Percentiles rank a stretch among this genome's conserved stretches.
Conservation (phyloP, 2,888 invertebrate genomes). For the Brachycybe producta region DNA sequence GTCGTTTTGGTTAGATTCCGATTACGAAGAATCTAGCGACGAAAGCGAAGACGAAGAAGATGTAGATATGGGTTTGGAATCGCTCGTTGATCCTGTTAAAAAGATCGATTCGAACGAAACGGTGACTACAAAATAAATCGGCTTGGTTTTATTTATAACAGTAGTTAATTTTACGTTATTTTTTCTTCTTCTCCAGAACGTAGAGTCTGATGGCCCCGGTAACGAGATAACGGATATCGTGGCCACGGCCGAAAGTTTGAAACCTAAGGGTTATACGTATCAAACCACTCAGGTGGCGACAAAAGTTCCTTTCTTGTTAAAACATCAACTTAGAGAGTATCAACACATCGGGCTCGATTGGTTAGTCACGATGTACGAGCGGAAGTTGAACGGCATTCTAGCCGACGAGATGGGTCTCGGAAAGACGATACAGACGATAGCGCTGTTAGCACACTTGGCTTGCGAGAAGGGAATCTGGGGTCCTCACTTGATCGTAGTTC, state of each 20-base stretch:
- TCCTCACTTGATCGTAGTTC: slow-evolving; percentile 95
- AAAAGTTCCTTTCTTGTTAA: slow-evolving; percentile 80
- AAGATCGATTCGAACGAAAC: too few relatives aligned
- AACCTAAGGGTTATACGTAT: slow-evolving; percentile 94
- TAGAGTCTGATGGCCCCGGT: slow-evolving; percentile 25
- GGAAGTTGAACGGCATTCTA: slow-evolving; percentile 86
- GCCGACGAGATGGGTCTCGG: slow-evolving; percentile 97
- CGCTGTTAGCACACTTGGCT: slow-evolving; percentile 82
- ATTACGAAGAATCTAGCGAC: slow-evolving; percentile 29
- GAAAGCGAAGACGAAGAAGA: slow-evolving; percentile 35
- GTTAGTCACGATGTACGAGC: slow-evolving; percentile 90
- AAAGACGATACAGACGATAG: slow-evolving; percentile 94
- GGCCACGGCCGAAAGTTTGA: slow-evolving; percentile 85
- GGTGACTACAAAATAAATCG: too few relatives aligned
- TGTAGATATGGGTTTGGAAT: slow-evolving; percentile 44
- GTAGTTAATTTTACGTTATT: slow-evolving; percentile 24
- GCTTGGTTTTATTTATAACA: too few relatives aligned
- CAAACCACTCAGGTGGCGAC: slow-evolving; percentile 86
- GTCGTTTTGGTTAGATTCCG: slow-evolving; percentile 14
- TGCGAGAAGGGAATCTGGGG: slow-evolving; percentile 91
- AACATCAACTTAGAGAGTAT: slow-evolving; percentile 82
- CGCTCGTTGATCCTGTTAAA: slow-evolving; percentile 39
- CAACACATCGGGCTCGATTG: slow-evolving; percentile 96
- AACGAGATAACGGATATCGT: slow-evolving; percentile 78
- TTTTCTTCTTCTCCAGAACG: too few relatives aligned